These are phyloP conservation scores for Pelvicachromis taeniatus DNA, from an alignment of 2,113 vertebrate species.

Conservation along the genomic window DNA sequence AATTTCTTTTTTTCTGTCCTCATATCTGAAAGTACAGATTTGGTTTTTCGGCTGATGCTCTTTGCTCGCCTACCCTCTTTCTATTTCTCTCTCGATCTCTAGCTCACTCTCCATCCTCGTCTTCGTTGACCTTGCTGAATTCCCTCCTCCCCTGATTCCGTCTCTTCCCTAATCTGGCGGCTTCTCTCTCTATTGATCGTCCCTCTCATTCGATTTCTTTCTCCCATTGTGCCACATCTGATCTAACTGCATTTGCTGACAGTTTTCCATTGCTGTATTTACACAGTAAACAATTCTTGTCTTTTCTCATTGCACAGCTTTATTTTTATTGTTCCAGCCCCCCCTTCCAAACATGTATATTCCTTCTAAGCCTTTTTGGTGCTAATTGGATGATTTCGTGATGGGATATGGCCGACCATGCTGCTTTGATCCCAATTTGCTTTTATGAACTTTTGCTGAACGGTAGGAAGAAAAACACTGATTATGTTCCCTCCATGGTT, in stretches of 20 bases:
- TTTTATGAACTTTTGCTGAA: conserved; percentile 10
- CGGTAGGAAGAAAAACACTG: not conserved
- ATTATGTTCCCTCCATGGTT: not conserved
- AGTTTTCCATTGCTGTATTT: not conserved
- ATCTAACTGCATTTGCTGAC: not conserved
- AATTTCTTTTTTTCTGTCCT: not conserved
- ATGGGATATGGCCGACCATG: not conserved
- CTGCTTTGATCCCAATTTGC: conserved; percentile 1
- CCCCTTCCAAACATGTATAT: not conserved
- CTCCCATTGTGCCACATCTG: not conserved
- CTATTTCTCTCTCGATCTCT: not conserved
- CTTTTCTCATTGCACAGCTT: not conserved
- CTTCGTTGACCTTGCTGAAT: conserved; percentile 29
- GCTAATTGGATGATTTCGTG: conserved; percentile 17
- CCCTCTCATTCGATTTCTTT: conserved; percentile 1
- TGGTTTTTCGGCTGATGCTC: conserved; percentile 1
- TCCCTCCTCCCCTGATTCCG: not conserved
- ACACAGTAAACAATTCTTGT: not conserved
- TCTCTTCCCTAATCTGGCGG: conserved; percentile 21
- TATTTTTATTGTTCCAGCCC: not conserved
- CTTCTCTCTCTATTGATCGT: conserved; percentile 9
- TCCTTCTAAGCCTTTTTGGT: not conserved
- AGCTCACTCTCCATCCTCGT: not conserved
- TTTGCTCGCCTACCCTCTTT: not conserved
- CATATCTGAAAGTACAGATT: conserved; percentile 1